phyloP scores from a whole-genome alignment of 1,140 invertebrate genomes.

The Asobara japonica region DNA sequence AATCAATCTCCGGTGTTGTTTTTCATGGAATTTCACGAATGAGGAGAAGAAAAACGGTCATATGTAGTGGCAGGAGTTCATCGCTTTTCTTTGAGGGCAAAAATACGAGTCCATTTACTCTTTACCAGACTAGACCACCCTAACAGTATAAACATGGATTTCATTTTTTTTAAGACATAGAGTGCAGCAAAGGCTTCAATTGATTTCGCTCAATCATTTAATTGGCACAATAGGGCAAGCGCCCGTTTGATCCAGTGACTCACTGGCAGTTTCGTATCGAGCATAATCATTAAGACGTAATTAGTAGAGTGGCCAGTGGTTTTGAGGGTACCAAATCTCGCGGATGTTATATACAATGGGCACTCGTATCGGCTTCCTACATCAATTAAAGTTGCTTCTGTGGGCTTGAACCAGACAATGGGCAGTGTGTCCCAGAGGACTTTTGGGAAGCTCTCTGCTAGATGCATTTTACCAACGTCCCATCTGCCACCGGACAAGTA shows the following conservation, averaged over 20 bases:
- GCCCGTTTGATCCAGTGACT: slow-evolving; percentile 90
- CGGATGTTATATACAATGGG: slow-evolving; percentile 89
- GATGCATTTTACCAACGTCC: slow-evolving; percentile 70
- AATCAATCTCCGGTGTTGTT: neutral
- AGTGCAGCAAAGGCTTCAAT: neutral
- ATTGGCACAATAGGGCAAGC: slow-evolving; percentile 84
- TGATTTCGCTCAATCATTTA: slow-evolving; percentile 71
- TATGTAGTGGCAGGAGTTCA: too few relatives aligned
- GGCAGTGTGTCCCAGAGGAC: slow-evolving; percentile 84
- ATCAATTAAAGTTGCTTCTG: slow-evolving; percentile 67
- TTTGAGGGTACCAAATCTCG: slow-evolving; percentile 81
- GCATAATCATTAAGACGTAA: slow-evolving; percentile 82
- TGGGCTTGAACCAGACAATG: slow-evolving; percentile 77
- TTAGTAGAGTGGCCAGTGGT: slow-evolving; percentile 94
- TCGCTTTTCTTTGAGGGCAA: neutral
- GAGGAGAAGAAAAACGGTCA: neutral
- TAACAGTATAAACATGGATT: neutral
- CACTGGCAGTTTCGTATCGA: slow-evolving; percentile 75
- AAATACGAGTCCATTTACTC: slow-evolving; percentile 4
- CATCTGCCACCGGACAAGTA: slow-evolving; percentile 88
- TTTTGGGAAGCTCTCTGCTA: slow-evolving; percentile 86
- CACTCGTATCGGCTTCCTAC: slow-evolving; percentile 76
- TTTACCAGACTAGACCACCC: neutral
- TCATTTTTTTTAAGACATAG: neutral
- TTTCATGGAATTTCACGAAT: neutral